A percentile compares a stretch with the other conserved stretches of the same genome.
These are phyloP conservation scores for Scaptomyza hsui DNA, from an alignment of 1,140 invertebrate species.

Conservation along the genomic window DNA sequence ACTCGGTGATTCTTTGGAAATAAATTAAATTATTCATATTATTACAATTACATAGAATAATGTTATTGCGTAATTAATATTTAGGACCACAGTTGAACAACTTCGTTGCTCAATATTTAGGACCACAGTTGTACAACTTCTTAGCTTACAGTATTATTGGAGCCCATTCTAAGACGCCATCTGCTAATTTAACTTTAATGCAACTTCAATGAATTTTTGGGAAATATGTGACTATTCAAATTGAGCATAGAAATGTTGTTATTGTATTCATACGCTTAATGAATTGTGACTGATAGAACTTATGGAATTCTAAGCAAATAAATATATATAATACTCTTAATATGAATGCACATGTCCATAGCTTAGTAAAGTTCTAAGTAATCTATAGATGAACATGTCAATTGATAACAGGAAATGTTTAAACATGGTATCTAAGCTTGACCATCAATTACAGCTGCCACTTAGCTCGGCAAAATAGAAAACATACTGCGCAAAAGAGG, in stretches of 20 bases:
- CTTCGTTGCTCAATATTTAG: neutral
- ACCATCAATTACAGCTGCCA: conserved; percentile 6
- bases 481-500: neutral
- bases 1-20: neutral
- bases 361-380: neutral
- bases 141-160: neutral
- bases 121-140: neutral
- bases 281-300: too few relatives aligned
- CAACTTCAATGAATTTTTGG: neutral
- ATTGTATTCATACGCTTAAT: too few relatives aligned
- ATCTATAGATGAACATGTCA: neutral
- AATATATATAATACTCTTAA: too few relatives aligned
- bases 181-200: neutral
- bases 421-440: neutral
- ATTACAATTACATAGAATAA: neutral
- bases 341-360: neutral
- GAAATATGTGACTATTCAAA: neutral
- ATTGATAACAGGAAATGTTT: neutral
- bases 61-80: neutral
- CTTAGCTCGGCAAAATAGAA: neutral
- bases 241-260: neutral
- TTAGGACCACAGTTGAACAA: neutral
- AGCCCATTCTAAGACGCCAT: neutral
- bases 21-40: neutral
- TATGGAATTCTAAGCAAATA: neutral